phyloP scores from a whole-genome alignment of 2,113 vertebrate species.

The Peromyscus leucopus region DNA sequence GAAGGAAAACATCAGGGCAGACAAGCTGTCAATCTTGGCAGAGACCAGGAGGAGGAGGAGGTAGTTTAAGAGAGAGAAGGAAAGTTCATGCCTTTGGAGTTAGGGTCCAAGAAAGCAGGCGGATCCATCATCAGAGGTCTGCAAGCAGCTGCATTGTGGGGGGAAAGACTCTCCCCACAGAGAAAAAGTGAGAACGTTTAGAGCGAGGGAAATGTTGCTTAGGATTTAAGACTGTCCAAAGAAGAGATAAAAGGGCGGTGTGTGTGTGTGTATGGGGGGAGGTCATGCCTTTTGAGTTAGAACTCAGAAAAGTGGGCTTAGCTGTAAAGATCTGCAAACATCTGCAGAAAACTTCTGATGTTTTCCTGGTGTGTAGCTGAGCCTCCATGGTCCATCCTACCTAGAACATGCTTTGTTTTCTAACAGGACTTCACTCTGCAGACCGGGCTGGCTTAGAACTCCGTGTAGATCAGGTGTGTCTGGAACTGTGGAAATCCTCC shows the following conservation, averaged over 20 bases:
- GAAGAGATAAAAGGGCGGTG: background rate
- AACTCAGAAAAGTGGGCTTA: background rate
- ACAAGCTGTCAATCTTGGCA: background rate
- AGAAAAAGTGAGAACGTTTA: background rate
- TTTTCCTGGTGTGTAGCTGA: constrained; percentile 37
- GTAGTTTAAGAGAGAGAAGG: background rate
- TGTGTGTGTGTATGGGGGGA: too few relatives aligned
- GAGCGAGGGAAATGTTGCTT: background rate
- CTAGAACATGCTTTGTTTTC: background rate
- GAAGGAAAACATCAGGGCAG: background rate
- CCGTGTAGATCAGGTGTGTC: background rate
- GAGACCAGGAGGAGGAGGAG: background rate
- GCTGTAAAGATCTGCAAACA: background rate
- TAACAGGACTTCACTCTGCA: background rate
- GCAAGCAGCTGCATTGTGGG: too few relatives aligned
- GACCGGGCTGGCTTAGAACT: background rate
- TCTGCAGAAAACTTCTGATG: background rate
- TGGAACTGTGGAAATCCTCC: background rate
- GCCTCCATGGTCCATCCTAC: background rate
- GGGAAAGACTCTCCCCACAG: background rate
- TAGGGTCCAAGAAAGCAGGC: background rate
- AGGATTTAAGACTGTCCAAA: background rate
- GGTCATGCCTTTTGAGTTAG: background rate
- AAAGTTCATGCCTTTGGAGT: background rate
- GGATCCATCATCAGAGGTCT: background rate